Base-by-base conservation (phyloP, 2,797 vertebrate species). In the Acridotheres tristis region DNA sequence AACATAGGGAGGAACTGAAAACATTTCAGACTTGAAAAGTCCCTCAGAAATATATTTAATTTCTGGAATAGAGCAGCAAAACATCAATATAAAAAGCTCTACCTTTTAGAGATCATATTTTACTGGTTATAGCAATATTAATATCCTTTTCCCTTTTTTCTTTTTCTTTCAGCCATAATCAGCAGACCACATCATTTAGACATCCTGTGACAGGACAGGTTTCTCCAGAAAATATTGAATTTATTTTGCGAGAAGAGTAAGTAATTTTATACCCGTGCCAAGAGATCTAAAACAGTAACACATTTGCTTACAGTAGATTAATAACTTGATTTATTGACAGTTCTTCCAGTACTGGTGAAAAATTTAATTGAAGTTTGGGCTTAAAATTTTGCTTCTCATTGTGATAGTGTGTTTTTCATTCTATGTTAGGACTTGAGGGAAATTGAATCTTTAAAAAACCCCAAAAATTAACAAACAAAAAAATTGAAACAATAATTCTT, bases 151-250 rank as follows among this genome's bases (percentile, higher is more conserved):
- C 23, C 51, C 16, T 68, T 50, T 58, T 77, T 86, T 84, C 75
- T 18, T 95, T 93, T 62, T 93, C 66, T 94, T 96, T 85, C 98
- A 99, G 99, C 98, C 99, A 99, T 98, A 99, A 99, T 98, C 98
- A 98, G 97, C 98, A 98, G 97, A 97, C 98, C 72, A 99, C 99
- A 18, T 98, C 99, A 6, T 99, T 99, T 98, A 98, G 98, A 90
- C 99, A 99, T 97, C 99, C 99, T 94, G 98, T 99, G 97, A 99
- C 99, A 20, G 98, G 99, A 96, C 98, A 99, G 97, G 98, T 99
- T 97, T 99, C 99, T 92, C 98, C 99, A 58, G 99, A 99, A 98
- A 99, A 99, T 97, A 98, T 97, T 86, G 99, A 99, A 97, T 99
- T 99, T 97, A 97, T 99, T 96, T 98, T 99, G 82, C 98, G 98